phyloP scores from a whole-genome alignment of 2,797 vertebrate genomes.

The Cossypha niveicapilla region DNA sequence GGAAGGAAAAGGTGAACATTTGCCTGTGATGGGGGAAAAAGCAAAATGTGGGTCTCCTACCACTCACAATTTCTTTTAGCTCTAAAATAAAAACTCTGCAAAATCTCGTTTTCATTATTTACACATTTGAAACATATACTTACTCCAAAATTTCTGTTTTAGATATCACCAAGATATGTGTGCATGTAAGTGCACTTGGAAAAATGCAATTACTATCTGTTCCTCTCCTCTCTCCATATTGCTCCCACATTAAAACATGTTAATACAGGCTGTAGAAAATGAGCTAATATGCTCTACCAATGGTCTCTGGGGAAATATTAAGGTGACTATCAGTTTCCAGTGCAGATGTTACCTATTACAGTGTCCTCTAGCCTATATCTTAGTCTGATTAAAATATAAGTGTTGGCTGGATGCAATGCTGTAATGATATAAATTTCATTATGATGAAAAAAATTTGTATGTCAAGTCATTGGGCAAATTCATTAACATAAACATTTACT shows the following conservation, averaged over 20 bases:
- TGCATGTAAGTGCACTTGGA: background rate
- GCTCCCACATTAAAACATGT: background rate
- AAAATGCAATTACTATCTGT: background rate
- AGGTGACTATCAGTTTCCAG: background rate
- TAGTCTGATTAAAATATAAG: background rate
- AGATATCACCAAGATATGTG: background rate
- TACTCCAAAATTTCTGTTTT: background rate
- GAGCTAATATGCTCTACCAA: background rate
- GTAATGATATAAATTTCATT: background rate
- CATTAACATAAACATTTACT: background rate
- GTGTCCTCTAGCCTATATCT: background rate
- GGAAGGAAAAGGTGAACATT: background rate
- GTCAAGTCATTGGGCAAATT: background rate
- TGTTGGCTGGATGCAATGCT: background rate
- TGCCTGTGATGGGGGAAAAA: background rate
- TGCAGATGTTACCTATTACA: conserved; percentile 9
- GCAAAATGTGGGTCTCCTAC: background rate
- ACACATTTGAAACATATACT: background rate
- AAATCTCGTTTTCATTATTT: background rate
- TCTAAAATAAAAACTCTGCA: background rate
- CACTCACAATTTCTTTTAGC: background rate
- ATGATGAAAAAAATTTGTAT: background rate
- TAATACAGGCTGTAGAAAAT: background rate
- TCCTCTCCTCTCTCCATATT: background rate
- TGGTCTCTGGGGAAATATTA: conserved; percentile 2